Evolutionary conservation across 1,140 invertebrate species (phyloP).

Genomic region (Hetaerina americana): DNA sequence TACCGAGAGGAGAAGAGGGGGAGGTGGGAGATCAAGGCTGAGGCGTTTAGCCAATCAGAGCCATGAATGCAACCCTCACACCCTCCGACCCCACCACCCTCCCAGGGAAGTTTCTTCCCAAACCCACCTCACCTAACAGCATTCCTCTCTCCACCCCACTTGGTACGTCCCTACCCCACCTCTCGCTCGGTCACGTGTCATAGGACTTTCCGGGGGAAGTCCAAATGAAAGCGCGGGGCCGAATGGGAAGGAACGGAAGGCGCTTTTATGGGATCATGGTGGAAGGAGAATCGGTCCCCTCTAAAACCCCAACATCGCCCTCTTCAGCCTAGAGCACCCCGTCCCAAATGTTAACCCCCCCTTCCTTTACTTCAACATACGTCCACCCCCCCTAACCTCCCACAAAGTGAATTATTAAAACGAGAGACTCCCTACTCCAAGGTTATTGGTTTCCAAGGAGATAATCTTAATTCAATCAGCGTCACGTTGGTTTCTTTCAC

Average conservation of each 20-base stretch:
- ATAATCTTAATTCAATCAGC: neutral
- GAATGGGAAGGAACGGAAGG: neutral
- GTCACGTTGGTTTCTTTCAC: too few species aligned
- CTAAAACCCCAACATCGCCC: too few species aligned
- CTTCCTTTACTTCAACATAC: too few species aligned
- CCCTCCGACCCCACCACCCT: neutral
- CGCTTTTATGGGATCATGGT: neutral
- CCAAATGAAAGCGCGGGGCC: neutral
- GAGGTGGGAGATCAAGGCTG: too few species aligned
- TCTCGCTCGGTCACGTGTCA: neutral
- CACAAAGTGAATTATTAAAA: neutral
- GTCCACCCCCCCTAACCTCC: too few species aligned
- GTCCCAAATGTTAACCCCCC: too few species aligned
- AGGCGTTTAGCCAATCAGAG: neutral
- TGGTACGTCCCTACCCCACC: neutral
- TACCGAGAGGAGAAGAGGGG: neutral
- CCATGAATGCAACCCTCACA: too few species aligned
- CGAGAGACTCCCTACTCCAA: too few species aligned
- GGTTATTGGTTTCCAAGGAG: neutral
- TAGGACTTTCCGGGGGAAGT: too few species aligned
- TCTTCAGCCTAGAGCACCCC: too few species aligned
- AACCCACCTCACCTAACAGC: too few species aligned
- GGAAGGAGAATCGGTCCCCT: too few species aligned
- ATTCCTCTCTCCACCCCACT: neutral
- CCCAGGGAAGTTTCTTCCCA: neutral